Evolutionary conservation across 1,140 invertebrate genomes (phyloP).

Genomic region (Aphelinus certus): DNA sequence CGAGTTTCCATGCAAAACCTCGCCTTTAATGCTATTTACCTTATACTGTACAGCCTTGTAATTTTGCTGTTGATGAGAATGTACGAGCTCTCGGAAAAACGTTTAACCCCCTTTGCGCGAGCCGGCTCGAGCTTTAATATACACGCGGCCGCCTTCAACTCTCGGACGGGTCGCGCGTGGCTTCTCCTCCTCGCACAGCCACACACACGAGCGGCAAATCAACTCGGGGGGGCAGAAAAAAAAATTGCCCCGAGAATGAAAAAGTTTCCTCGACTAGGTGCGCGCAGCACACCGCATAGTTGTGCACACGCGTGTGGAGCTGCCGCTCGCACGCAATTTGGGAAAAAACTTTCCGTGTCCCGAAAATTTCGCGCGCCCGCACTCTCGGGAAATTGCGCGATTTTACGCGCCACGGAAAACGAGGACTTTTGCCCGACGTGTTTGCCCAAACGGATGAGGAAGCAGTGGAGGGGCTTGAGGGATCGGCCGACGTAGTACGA

Average conservation of each 20-base stretch:
- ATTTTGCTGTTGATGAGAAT: conserved; percentile 28
- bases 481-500: no score
- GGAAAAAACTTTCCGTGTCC: conserved; percentile 9
- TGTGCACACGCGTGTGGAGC: not conserved
- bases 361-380: not conserved
- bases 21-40: conserved; percentile 23
- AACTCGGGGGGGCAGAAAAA: not conserved
- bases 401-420: no score
- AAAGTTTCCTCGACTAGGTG: conserved; percentile 27
- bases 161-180: not conserved
- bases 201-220: not conserved
- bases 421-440: no score
- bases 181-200: not conserved
- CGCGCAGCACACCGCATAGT: not conserved
- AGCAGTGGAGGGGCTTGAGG: no score
- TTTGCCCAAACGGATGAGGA: no score
- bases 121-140: conserved; percentile 7
- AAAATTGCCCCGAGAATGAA: conserved; percentile 9
- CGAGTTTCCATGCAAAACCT: conserved; percentile 22
- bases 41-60: conserved; percentile 17
- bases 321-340: not conserved
- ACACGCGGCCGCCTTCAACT: not conserved
- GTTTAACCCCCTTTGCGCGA: conserved; percentile 26
- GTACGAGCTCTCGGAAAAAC: conserved; percentile 16
- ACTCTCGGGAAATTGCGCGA: not conserved